phyloP scores from a whole-genome alignment of 2,888 invertebrate genomes.

The Platycnemis pennipes region DNA sequence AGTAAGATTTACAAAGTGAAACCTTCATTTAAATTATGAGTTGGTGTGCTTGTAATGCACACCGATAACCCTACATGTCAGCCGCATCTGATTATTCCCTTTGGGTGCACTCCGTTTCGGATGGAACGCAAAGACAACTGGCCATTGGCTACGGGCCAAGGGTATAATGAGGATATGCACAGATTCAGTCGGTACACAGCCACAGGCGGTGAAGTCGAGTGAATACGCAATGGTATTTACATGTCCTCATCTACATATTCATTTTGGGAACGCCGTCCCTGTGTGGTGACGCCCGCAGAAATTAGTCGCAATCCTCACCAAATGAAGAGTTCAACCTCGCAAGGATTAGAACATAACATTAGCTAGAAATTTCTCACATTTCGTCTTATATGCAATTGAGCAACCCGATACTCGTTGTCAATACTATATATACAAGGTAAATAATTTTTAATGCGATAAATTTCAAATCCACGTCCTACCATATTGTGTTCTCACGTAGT shows the following conservation, averaged over 20 bases:
- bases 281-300: not conserved
- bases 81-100: too few relatives aligned
- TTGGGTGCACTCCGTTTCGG: not conserved
- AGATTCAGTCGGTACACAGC: not conserved
- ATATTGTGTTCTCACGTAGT: too few relatives aligned
- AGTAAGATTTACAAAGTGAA: too few relatives aligned
- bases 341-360: not conserved
- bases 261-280: not conserved
- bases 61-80: too few relatives aligned
- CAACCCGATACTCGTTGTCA: too few relatives aligned
- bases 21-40: too few relatives aligned
- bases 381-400: too few relatives aligned
- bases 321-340: not conserved
- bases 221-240: conserved; percentile 47
- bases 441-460: too few relatives aligned
- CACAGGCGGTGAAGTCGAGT: not conserved
- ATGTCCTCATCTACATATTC: conserved; percentile 43
- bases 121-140: not conserved
- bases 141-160: not conserved
- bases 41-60: too few relatives aligned
- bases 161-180: not conserved
- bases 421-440: too few relatives aligned
- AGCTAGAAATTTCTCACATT: too few relatives aligned
- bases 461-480: too few relatives aligned
- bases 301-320: not conserved